phyloP scores from a whole-genome alignment of 2,888 invertebrate genomes.

The Andrena marginata region DNA sequence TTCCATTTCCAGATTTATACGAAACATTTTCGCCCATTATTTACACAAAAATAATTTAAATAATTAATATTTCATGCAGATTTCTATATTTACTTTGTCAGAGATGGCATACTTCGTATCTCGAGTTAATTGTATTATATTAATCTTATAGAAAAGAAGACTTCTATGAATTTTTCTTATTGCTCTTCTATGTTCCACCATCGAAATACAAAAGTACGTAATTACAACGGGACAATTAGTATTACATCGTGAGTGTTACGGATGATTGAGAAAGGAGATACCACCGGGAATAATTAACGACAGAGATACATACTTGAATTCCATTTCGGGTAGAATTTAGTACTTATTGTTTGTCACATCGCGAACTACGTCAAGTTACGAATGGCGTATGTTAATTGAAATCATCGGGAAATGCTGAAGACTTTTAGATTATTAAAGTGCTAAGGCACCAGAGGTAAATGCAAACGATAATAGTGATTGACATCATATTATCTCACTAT shows the following conservation, averaged over 20 bases:
- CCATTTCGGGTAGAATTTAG: slow-evolving; percentile 42
- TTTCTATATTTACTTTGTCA: slow-evolving; percentile 54
- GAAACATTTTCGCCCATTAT: slow-evolving; percentile 53
- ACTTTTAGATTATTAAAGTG: slow-evolving; percentile 76
- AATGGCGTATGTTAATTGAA: slow-evolving; percentile 51
- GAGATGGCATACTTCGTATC: slow-evolving; percentile 46
- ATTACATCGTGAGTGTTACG: slow-evolving; percentile 33
- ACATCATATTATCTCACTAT: slow-evolving; percentile 63
- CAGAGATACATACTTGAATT: slow-evolving; percentile 35
- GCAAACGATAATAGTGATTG: slow-evolving; percentile 75
- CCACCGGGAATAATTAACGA: slow-evolving; percentile 27
- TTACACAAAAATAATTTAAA: slow-evolving; percentile 54
- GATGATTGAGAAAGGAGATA: slow-evolving; percentile 38
- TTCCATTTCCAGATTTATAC: slow-evolving; percentile 33
- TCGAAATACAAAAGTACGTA: slow-evolving; percentile 60
- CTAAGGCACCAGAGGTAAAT: slow-evolving; percentile 82
- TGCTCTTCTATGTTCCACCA: slow-evolving; percentile 52
- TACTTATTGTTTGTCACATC: slow-evolving; percentile 37
- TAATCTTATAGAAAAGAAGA: slow-evolving; percentile 56
- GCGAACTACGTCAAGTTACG: slow-evolving; percentile 43
- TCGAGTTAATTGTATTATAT: slow-evolving; percentile 46
- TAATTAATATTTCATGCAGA: slow-evolving; percentile 35
- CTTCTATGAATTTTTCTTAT: slow-evolving; percentile 59
- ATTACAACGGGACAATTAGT: slow-evolving; percentile 47
- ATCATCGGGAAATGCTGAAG: slow-evolving; percentile 48